phyloP scores from a whole-genome alignment of 2,113 vertebrate species.

The Motacilla alba region DNA sequence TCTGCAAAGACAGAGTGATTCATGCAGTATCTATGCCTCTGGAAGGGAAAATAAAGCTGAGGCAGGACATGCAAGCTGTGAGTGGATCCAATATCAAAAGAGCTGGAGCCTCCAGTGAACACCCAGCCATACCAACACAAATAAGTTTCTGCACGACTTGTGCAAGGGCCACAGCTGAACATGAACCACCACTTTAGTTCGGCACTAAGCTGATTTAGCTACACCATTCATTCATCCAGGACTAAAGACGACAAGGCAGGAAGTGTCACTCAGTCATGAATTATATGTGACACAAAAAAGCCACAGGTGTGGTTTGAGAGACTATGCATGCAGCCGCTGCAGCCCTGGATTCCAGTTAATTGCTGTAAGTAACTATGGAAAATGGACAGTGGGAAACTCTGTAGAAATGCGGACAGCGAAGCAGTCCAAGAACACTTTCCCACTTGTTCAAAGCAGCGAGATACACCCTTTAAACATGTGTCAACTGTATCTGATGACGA shows the following conservation, averaged over 20 bases:
- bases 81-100: slow-evolving; percentile 65
- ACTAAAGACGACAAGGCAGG: slow-evolving; percentile 52
- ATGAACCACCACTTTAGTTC: not conserved
- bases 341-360: slow-evolving; percentile 26
- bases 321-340: not conserved
- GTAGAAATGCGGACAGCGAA: not conserved
- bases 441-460: slow-evolving; percentile 27
- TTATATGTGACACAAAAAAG: slow-evolving; percentile 56
- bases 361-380: slow-evolving; percentile 40
- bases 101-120: slow-evolving; percentile 22
- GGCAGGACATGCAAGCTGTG: slow-evolving; percentile 14
- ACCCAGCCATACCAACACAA: slow-evolving; percentile 35
- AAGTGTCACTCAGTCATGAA: slow-evolving; percentile 59
- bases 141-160: slow-evolving; percentile 42
- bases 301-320: slow-evolving; percentile 43
- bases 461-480: slow-evolving; percentile 29
- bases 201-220: slow-evolving; percentile 13
- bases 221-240: slow-evolving; percentile 31
- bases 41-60: slow-evolving; percentile 43
- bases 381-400: slow-evolving; percentile 46
- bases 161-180: not conserved
- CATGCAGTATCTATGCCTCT: slow-evolving; percentile 51
- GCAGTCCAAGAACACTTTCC: slow-evolving; percentile 45
- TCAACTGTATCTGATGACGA: slow-evolving; percentile 56
- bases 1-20: slow-evolving; percentile 49